Conservation (phyloP, 2,888 invertebrate species). For the Amblyteles armatorius region DNA sequence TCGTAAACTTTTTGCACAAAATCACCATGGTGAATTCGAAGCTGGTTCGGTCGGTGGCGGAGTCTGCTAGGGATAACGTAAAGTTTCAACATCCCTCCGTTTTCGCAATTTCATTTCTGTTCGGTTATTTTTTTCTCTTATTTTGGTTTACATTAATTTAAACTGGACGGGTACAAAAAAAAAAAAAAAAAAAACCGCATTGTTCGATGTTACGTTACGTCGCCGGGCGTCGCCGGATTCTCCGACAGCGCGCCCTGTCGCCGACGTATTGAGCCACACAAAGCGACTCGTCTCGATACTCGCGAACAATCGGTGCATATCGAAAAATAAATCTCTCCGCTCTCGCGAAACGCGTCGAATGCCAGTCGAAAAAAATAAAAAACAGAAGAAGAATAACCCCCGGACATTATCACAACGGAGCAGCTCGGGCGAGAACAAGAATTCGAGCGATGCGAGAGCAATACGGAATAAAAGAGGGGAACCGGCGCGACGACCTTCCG, state of each 20-base stretch:
- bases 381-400: not conserved
- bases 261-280: conserved; percentile 6
- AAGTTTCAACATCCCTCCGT: no score
- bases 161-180: not conserved
- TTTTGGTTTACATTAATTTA: no score
- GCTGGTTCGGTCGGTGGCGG: no score
- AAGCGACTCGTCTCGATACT: conserved; percentile 8
- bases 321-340: conserved; percentile 28
- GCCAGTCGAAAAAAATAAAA: not conserved
- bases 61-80: no score
- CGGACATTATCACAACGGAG: not conserved
- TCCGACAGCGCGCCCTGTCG: conserved; percentile 1
- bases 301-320: conserved; percentile 29
- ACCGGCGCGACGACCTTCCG: conserved; percentile 6
- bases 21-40: no score
- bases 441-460: conserved; percentile 8
- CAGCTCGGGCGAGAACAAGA: conserved; percentile 11
- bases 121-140: not conserved
- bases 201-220: not conserved
- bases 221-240: not conserved
- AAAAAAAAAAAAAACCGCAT: not conserved
- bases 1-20: no score
- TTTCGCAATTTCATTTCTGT: not conserved
- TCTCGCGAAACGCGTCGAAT: not conserved
- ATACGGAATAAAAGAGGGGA: not conserved